Evolutionary conservation across 2,888 invertebrate genomes (phyloP).

Genomic region (Nomada fabriciana): DNA sequence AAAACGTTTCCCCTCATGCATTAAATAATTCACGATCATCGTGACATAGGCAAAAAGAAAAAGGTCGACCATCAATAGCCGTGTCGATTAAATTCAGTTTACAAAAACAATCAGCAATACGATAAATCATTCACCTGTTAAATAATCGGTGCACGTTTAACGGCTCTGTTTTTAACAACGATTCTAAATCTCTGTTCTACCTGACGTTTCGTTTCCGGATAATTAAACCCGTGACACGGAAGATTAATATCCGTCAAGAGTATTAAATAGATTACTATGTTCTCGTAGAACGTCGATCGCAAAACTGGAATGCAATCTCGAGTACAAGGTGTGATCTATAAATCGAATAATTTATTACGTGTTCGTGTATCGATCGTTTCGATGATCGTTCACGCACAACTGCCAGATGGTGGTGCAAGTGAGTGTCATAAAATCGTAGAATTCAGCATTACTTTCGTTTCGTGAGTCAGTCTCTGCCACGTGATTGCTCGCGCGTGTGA

Average conservation of each 20-base stretch:
- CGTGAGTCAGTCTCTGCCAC: conserved; percentile 36
- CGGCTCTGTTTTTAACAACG: conserved; percentile 11
- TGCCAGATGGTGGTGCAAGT: background rate
- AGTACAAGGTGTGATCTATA: background rate
- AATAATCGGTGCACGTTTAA: background rate
- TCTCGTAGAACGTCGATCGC: background rate
- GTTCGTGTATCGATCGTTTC: background rate
- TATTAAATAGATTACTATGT: conserved; percentile 7
- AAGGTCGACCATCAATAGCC: background rate
- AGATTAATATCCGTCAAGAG: conserved; percentile 1
- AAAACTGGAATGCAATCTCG: background rate
- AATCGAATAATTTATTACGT: background rate
- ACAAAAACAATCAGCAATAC: background rate
- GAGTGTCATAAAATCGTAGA: conserved; percentile 28
- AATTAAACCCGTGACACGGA: background rate
- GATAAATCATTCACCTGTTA: conserved; percentile 18
- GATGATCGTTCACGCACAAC: no score
- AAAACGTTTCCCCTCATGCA: no score
- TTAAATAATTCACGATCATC: conserved; percentile 11
- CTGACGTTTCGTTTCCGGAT: conserved; percentile 1
- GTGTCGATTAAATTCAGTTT: conserved; percentile 13
- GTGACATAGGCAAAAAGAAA: conserved; percentile 17
- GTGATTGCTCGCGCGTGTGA: conserved; percentile 36
- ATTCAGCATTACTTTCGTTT: conserved; percentile 41
- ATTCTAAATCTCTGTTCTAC: background rate